Evolutionary conservation across 2,888 invertebrate genomes (phyloP).

Genomic region (Ennomos fuscantarius): DNA sequence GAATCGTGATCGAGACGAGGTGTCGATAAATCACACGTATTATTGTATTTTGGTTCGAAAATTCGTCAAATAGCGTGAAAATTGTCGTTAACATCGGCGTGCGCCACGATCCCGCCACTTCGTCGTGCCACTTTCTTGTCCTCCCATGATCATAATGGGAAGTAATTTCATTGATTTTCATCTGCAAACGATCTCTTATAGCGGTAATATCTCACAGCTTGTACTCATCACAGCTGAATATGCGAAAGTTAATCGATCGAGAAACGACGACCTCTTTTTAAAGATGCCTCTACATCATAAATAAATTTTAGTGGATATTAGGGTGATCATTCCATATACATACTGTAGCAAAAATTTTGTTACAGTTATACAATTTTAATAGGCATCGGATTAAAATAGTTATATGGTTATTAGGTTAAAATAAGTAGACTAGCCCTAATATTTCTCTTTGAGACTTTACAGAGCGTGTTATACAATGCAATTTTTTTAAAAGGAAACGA

Average conservation of each 20-base stretch:
- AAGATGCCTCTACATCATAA: constrained; percentile 45
- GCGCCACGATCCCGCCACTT: constrained; percentile 56
- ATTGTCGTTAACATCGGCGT: constrained; percentile 55
- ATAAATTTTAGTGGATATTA: constrained; percentile 24
- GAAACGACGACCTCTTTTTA: constrained; percentile 37
- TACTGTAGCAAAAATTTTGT: not conserved
- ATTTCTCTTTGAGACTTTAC: too few species aligned
- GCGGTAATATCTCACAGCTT: constrained; percentile 64
- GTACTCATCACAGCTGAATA: constrained; percentile 54
- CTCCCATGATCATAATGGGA: constrained; percentile 74
- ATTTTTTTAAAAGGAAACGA: too few species aligned
- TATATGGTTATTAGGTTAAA: not conserved
- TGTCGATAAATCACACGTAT: constrained; percentile 28
- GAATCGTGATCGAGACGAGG: constrained; percentile 33
- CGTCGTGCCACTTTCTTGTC: constrained; percentile 71
- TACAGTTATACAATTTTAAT: not conserved
- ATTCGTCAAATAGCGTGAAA: constrained; percentile 65
- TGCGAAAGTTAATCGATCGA: constrained; percentile 58
- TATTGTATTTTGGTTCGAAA: constrained; percentile 41
- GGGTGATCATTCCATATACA: constrained; percentile 1
- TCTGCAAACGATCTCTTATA: constrained; percentile 63
- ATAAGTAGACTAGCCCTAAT: constrained; percentile 1
- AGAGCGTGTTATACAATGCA: too few species aligned
- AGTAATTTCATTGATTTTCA: constrained; percentile 75
- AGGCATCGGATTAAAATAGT: not conserved